Evolutionary conservation across 2,888 invertebrate genomes (phyloP).

Genomic region (Drosophila phalerata): DNA sequence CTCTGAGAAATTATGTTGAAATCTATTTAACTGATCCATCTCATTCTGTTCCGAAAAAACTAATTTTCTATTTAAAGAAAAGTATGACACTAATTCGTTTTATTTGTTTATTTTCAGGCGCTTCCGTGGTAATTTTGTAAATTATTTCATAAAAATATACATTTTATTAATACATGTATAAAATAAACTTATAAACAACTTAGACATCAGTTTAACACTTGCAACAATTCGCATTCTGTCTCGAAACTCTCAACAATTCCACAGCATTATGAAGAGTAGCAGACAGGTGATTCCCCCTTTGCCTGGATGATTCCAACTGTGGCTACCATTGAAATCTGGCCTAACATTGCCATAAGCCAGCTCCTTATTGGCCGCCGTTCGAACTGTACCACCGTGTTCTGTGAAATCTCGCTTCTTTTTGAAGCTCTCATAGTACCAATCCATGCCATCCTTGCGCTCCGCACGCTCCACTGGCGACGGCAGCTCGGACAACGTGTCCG

Average conservation of each 20-base stretch:
- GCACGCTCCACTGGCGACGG: slow-evolving; percentile 84
- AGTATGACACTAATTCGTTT: slow-evolving; percentile 14
- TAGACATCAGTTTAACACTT: slow-evolving; percentile 54
- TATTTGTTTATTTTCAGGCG: slow-evolving; percentile 20
- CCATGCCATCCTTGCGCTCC: slow-evolving; percentile 87
- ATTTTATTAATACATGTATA: slow-evolving; percentile 31
- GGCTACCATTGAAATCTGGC: slow-evolving; percentile 24
- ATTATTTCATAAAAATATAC: slow-evolving; percentile 20
- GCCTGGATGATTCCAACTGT: slow-evolving; percentile 9
- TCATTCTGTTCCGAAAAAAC: background rate
- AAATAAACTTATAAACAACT: slow-evolving; percentile 61
- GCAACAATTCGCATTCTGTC: slow-evolving; percentile 19
- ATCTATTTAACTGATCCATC: slow-evolving; percentile 53
- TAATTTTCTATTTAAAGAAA: background rate
- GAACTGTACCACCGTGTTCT: slow-evolving; percentile 37
- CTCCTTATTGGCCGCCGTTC: slow-evolving; percentile 49
- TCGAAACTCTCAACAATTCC: slow-evolving; percentile 29
- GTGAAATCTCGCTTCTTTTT: slow-evolving; percentile 75
- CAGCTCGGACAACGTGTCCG: slow-evolving; percentile 42
- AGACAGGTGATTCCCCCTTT: slow-evolving; percentile 16
- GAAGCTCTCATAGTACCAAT: slow-evolving; percentile 95
- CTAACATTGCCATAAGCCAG: slow-evolving; percentile 29
- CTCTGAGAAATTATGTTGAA: slow-evolving; percentile 63
- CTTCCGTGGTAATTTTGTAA: slow-evolving; percentile 2
- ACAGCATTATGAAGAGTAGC: slow-evolving; percentile 43